These are phyloP conservation scores for Drosophila lacicola DNA, from an alignment of 2,888 invertebrate genomes.

Conservation along the genomic window DNA sequence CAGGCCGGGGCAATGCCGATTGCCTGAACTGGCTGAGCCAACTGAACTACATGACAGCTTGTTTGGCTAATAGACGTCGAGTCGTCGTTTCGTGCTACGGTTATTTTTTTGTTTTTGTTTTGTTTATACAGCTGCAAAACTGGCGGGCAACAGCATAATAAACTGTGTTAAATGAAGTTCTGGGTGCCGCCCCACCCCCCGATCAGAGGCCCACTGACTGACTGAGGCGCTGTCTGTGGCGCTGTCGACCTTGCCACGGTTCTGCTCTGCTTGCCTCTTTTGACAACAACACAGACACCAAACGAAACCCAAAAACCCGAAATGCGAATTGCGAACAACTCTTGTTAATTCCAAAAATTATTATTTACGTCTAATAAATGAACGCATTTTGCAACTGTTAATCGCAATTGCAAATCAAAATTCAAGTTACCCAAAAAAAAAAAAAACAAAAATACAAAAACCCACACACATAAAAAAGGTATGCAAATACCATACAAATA, in stretches of 20 bases:
- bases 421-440: slow-evolving; percentile 3
- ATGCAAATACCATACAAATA: slow-evolving; percentile 13
- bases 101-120: slow-evolving; percentile 1
- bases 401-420: slow-evolving; percentile 21
- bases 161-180: slow-evolving; percentile 69
- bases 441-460: not conserved
- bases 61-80: slow-evolving; percentile 45
- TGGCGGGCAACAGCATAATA: slow-evolving; percentile 31
- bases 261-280: slow-evolving; percentile 69
- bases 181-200: slow-evolving; percentile 27
- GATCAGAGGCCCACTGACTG: not conserved
- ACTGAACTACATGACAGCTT: slow-evolving; percentile 29
- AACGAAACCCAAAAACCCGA: slow-evolving; percentile 21
- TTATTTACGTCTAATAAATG: slow-evolving; percentile 11
- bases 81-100: slow-evolving; percentile 13
- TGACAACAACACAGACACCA: slow-evolving; percentile 43
- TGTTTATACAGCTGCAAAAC: slow-evolving; percentile 65
- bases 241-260: slow-evolving; percentile 63
- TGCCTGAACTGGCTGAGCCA: slow-evolving; percentile 13
- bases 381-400: slow-evolving; percentile 42
- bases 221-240: slow-evolving; percentile 5
- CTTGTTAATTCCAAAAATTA: slow-evolving; percentile 12
- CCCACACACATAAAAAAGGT: not conserved
- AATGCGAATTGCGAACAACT: slow-evolving; percentile 25
- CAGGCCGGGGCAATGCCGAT: slow-evolving; percentile 2